Evolutionary conservation across 1,140 invertebrate genomes (phyloP).

Genomic region (Halesus radiatus): DNA sequence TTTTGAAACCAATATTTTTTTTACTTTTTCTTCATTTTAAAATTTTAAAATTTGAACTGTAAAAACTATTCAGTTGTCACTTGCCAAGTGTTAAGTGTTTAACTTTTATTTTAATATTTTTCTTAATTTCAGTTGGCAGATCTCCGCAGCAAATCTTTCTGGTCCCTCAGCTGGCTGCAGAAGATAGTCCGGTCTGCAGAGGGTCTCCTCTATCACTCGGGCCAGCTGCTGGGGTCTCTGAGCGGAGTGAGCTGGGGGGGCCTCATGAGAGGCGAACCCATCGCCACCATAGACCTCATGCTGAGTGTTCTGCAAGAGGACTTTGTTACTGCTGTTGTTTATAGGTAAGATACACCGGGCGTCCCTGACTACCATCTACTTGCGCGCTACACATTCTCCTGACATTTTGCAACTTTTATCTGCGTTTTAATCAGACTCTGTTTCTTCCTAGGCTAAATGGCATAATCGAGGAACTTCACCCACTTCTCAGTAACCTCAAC

Average conservation of each 20-base stretch:
- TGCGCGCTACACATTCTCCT: too few species aligned
- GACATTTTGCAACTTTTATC: too few species aligned
- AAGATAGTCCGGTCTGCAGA: conserved; percentile 60
- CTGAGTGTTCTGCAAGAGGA: conserved; percentile 62
- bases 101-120: background rate
- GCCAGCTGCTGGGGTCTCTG: conserved; percentile 58
- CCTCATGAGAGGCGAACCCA: conserved; percentile 58
- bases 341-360: conserved; percentile 61
- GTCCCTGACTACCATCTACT: too few species aligned
- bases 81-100: too few species aligned
- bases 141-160: conserved; percentile 62
- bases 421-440: background rate
- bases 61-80: too few species aligned
- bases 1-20: too few species aligned
- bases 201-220: conserved; percentile 58
- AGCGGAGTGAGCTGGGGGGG: conserved; percentile 60
- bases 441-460: conserved; percentile 59
- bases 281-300: conserved; percentile 59
- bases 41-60: too few species aligned
- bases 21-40: too few species aligned
- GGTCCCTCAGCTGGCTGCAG: conserved; percentile 63
- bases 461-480: conserved; percentile 63
- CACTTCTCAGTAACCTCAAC: conserved; percentile 61
- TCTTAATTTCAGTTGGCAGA: conserved; percentile 59
- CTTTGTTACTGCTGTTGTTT: conserved; percentile 58